Evolutionary conservation across 2,888 invertebrate species (phyloP).

Genomic region (Panopea generosa): DNA sequence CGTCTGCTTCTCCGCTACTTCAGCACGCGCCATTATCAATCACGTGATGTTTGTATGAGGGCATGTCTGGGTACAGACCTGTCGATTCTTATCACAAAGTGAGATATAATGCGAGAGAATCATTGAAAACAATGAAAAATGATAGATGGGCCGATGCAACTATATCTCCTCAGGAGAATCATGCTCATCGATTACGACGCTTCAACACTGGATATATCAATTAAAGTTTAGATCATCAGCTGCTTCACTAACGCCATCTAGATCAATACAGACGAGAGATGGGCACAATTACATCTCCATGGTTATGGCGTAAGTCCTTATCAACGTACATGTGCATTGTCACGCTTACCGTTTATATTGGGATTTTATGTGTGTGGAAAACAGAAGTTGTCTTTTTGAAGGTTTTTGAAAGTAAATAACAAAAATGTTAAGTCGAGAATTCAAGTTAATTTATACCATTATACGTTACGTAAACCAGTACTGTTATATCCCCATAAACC

Average conservation of each 20-base stretch:
- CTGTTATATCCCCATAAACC: too few species aligned
- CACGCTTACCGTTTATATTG: too few species aligned
- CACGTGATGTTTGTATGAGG: slow-evolving; percentile 52
- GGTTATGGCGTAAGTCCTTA: too few species aligned
- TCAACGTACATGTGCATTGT: too few species aligned
- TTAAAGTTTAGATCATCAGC: slow-evolving; percentile 4
- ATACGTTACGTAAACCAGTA: too few species aligned
- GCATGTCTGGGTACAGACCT: slow-evolving; percentile 39
- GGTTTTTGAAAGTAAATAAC: too few species aligned
- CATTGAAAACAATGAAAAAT: slow-evolving; percentile 17
- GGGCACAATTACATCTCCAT: neutral
- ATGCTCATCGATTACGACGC: neutral
- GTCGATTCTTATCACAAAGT: slow-evolving; percentile 32
- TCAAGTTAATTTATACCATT: too few species aligned
- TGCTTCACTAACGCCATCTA: neutral
- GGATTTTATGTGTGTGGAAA: too few species aligned
- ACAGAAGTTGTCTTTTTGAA: too few species aligned
- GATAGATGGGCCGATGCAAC: slow-evolving; percentile 9
- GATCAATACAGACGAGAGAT: slow-evolving; percentile 5
- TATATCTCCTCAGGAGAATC: neutral
- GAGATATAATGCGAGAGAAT: slow-evolving; percentile 9
- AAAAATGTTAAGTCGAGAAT: too few species aligned
- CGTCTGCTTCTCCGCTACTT: slow-evolving; percentile 36
- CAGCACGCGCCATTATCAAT: slow-evolving; percentile 44
- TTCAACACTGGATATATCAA: neutral